Base-by-base conservation (phyloP, 2,888 invertebrate genomes). In the Diarsia dahlii region DNA sequence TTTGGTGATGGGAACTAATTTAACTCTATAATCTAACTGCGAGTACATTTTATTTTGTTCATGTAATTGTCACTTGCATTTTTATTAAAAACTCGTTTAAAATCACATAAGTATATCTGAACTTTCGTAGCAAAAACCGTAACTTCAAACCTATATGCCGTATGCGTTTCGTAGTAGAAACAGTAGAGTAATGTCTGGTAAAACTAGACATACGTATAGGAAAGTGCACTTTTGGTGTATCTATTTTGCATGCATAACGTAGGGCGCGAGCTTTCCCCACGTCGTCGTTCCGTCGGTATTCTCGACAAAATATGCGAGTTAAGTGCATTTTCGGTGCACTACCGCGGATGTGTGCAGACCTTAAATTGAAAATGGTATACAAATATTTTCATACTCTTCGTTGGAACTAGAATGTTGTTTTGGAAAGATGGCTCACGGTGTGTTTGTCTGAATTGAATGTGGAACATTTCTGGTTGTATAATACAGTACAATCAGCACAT, bases 211-310 rank as follows among this genome's bases (percentile, higher is more conserved):
- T 34, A 76, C 50, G 76, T 63, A 15, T 50, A 82, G 13, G 45
- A 58, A 64, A 82, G 54, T 64, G 82, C 76, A 64, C 34, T 77
- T 64, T 56, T 18, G 20, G 23, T 64, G 23, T 52, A 64, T 76
- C 77, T 82, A 76, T 76, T 77, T 77, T 82, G 50, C 63, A 82
- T 82, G 56, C 77, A 82, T 34, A 77, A 18, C 63, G 45, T 64
- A 58, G 50, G 76, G 63, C 20, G 50, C 50, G 45, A 46, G 63
- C 82, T 82, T 56, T 58, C 1, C 48, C 54, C 34, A 50, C 45
- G 50, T 63, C 39, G 82, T 72, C 28, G 12, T 50, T 23, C 23
- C 52, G 46, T 50, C 46, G 28, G 62, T 63, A 76, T 82, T 45
- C 66, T 62, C 20, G 2, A 48, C 13, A n/a, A 66, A 78, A 77